phyloP scores from a whole-genome alignment of 37 sponge, comb jelly and placozoan species.

The Crambe crambe region DNA sequence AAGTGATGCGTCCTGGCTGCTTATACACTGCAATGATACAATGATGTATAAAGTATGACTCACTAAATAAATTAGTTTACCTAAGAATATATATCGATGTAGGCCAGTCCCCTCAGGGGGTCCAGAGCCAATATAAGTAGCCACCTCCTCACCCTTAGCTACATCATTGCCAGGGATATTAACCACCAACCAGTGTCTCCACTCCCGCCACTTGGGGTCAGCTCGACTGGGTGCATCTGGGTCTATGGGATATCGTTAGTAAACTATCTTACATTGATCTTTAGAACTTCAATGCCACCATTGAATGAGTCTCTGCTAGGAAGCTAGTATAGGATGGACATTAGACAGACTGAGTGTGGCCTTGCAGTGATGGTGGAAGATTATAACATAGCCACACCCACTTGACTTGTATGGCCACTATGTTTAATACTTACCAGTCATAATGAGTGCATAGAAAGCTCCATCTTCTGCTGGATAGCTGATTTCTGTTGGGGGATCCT shows the following conservation, averaged over 20 bases:
- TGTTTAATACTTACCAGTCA: constrained; percentile 48
- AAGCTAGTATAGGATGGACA: too few species aligned
- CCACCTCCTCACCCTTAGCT: constrained; percentile 57
- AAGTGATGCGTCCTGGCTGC: constrained; percentile 59
- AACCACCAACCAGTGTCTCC: constrained; percentile 88
- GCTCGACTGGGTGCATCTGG: constrained; percentile 88
- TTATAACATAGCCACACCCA: background rate
- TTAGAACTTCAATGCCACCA: too few species aligned
- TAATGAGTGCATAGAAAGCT: constrained; percentile 59
- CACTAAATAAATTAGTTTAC: too few species aligned
- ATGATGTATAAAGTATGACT: too few species aligned
- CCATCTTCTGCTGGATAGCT: constrained; percentile 69
- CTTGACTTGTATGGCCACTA: background rate
- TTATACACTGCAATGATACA: constrained; percentile 48
- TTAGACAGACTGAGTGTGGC: too few species aligned
- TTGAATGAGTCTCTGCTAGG: too few species aligned
- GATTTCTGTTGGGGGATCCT: constrained; percentile 52
- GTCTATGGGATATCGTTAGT: too few species aligned
- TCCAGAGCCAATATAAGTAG: constrained; percentile 75
- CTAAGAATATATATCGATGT: constrained; percentile 81
- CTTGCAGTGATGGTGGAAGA: too few species aligned
- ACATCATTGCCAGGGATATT: constrained; percentile 77
- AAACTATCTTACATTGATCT: too few species aligned
- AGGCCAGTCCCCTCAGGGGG: constrained; percentile 86
- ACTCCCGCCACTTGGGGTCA: constrained; percentile 77